phyloP scores from a whole-genome alignment of 2,888 invertebrate species.

The Cheilosia scutellata region DNA sequence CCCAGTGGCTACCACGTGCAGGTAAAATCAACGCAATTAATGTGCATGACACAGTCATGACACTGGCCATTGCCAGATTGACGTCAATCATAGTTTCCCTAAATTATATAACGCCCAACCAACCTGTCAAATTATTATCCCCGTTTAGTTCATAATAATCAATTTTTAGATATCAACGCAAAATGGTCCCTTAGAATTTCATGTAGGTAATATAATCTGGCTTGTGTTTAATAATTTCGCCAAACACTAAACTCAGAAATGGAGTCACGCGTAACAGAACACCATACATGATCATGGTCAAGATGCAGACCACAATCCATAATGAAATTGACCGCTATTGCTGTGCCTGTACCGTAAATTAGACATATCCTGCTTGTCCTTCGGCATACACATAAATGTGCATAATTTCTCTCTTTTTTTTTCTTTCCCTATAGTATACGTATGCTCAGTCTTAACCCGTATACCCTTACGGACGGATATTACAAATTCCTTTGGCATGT shows the following conservation, averaged over 20 bases:
- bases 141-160: too few species aligned
- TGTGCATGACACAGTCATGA: too few species aligned
- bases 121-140: too few species aligned
- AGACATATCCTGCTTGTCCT: constrained; percentile 41
- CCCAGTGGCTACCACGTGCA: too few species aligned
- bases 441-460: background rate
- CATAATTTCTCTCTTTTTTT: constrained; percentile 20
- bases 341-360: constrained; percentile 26
- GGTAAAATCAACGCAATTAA: too few species aligned
- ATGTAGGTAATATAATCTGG: background rate
- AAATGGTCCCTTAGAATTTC: background rate
- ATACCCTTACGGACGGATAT: constrained; percentile 8
- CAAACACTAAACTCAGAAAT: background rate
- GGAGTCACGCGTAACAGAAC: background rate
- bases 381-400: constrained; percentile 48
- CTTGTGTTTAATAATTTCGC: background rate
- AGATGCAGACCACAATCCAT: background rate
- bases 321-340: background rate
- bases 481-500: background rate
- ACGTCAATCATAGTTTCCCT: too few species aligned
- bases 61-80: too few species aligned
- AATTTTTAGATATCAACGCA: too few species aligned
- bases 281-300: background rate
- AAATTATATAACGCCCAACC: too few species aligned
- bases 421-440: background rate